Conservation (phyloP, 2,888 invertebrate species). For the Seladonia tumulorum region DNA sequence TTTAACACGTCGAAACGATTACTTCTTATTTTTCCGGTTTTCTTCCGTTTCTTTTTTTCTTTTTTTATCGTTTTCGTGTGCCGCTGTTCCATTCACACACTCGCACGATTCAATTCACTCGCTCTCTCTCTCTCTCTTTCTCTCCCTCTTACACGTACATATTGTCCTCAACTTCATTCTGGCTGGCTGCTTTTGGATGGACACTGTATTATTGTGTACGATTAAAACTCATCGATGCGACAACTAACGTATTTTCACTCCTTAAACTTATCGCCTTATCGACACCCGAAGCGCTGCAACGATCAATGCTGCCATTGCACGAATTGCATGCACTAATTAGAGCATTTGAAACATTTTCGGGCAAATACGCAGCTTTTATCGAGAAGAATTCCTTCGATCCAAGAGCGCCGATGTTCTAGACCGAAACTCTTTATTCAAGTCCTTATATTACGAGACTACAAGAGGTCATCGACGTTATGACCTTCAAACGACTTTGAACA, state of each 20-base stretch:
- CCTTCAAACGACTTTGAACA: not conserved
- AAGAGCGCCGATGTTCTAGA: not conserved
- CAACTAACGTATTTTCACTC: conserved; percentile 49
- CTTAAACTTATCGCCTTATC: conserved; percentile 34
- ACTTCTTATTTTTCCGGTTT: not conserved
- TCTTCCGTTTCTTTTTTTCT: not conserved
- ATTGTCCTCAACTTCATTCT: conserved; percentile 62
- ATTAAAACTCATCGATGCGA: conserved; percentile 54
- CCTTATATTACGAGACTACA: not conserved
- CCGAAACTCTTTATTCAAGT: not conserved
- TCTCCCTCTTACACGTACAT: conserved; percentile 37
- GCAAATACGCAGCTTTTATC: not conserved
- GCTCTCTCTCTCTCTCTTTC: conserved; percentile 4
- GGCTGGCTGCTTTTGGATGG: conserved; percentile 76
- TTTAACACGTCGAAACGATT: conserved; percentile 47
- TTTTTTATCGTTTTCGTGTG: conserved; percentile 15
- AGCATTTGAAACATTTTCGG: not conserved
- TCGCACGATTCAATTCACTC: not conserved
- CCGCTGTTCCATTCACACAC: conserved; percentile 35
- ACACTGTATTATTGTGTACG: conserved; percentile 66
- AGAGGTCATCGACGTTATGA: not conserved
- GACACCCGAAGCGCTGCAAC: not conserved
- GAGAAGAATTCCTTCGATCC: not conserved
- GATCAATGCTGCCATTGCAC: not conserved
- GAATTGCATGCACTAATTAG: not conserved